These are phyloP conservation scores for Xylophagus ater DNA, from an alignment of 2,888 invertebrate genomes.

Conservation along the genomic window DNA sequence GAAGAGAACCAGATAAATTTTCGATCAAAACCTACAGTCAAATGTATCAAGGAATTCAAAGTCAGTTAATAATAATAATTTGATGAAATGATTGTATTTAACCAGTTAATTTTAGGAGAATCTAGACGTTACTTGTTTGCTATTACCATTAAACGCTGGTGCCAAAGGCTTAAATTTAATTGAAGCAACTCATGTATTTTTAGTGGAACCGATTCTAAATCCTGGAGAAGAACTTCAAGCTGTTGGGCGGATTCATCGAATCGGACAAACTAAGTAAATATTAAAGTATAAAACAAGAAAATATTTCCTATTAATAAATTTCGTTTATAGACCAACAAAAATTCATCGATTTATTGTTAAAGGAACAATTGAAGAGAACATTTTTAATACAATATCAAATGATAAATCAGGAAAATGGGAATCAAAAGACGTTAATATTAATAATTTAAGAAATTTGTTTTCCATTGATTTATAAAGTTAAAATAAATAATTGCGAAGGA, in stretches of 20 bases:
- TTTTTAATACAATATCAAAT: slow-evolving; percentile 42
- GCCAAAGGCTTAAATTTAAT: slow-evolving; percentile 66
- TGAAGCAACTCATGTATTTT: slow-evolving; percentile 65
- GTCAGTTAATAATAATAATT: slow-evolving; percentile 24
- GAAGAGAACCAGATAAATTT: slow-evolving; percentile 25
- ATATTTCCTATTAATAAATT: slow-evolving; percentile 1
- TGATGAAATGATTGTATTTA: neutral
- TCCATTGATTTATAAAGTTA: slow-evolving; percentile 13
- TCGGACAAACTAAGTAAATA: slow-evolving; percentile 58
- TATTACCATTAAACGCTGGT: slow-evolving; percentile 58
- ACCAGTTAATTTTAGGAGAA: slow-evolving; percentile 34
- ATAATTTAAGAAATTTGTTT: slow-evolving; percentile 37
- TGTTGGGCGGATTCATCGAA: slow-evolving; percentile 64
- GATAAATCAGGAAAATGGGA: slow-evolving; percentile 38
- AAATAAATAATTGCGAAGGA: too few relatives aligned
- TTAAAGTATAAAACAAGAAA: slow-evolving; percentile 13
- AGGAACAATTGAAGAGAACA: slow-evolving; percentile 60
- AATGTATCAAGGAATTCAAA: slow-evolving; percentile 43
- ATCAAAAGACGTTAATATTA: slow-evolving; percentile 37
- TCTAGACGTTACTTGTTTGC: slow-evolving; percentile 44
- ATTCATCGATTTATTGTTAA: slow-evolving; percentile 60
- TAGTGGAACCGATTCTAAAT: slow-evolving; percentile 64
- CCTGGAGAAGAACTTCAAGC: slow-evolving; percentile 64
- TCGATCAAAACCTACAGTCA: slow-evolving; percentile 28
- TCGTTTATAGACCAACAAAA: slow-evolving; percentile 42